Conservation (phyloP, 2,888 invertebrate genomes). For the Ectemnius cavifrons region DNA sequence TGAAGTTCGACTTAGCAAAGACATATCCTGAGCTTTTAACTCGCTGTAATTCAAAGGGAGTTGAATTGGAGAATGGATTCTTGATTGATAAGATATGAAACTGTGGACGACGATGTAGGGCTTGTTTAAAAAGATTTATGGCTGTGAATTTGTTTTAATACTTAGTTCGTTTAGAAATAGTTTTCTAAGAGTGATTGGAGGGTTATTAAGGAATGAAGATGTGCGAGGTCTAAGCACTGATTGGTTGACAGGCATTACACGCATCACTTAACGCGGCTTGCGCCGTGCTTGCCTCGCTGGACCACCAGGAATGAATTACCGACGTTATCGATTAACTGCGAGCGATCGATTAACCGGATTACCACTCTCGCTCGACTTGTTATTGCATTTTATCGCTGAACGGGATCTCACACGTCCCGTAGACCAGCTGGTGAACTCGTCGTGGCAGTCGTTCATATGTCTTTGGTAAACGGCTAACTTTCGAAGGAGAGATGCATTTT, state of each 20-base stretch:
- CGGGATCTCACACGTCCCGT: constrained; percentile 66
- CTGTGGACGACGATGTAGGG: too few species aligned
- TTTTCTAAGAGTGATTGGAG: constrained; percentile 21
- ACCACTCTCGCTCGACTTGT: constrained; percentile 69
- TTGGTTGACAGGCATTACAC: constrained; percentile 76
- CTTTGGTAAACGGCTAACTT: constrained; percentile 52
- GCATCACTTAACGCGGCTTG: constrained; percentile 73
- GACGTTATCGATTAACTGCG: constrained; percentile 76
- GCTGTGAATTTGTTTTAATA: too few species aligned
- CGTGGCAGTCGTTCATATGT: constrained; percentile 32
- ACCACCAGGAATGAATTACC: constrained; percentile 73
- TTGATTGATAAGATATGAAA: too few species aligned
- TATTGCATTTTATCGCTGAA: constrained; percentile 75
- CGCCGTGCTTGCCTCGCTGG: constrained; percentile 54
- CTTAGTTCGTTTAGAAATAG: not conserved
- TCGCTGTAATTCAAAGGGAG: too few species aligned
- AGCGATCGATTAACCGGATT: constrained; percentile 76
- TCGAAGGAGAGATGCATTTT: constrained; percentile 27
- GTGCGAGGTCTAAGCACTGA: constrained; percentile 61
- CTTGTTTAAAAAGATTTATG: too few species aligned
- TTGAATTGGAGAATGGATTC: too few species aligned
- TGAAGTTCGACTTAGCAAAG: too few species aligned
- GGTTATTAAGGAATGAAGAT: constrained; percentile 68
- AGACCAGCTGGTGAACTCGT: constrained; percentile 42
- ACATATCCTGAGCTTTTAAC: too few species aligned